Evolutionary conservation across 2,888 invertebrate species (phyloP), one percentile per base, ranked within the genome.

Genomic region (Cancer borealis): DNA sequence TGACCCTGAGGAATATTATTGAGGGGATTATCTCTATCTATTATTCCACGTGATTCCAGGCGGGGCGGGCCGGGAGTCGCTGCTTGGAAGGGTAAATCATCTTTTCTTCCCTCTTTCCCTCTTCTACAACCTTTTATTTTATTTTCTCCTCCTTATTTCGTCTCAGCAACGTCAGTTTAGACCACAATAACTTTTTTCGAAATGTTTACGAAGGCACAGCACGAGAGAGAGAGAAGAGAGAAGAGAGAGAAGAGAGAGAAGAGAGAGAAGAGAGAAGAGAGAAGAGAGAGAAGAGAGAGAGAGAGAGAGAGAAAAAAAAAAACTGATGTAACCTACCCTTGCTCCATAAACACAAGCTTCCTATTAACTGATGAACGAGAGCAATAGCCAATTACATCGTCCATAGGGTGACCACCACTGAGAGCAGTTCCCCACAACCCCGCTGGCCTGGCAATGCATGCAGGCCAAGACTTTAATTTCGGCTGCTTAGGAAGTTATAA

Each of bases 401-500:
- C 26, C 8, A 21, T n/a, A 6, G 5, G 21, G 10, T 0, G 10
- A 26, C 73, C 26, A 26, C 73, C 73, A 79, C n/a, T 79, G 10
- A 79, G 73, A n/a, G 73, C 8, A 79, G 73, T 26, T 79, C 30
- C 26, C n/a, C 8, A n/a, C 73, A 3, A 79, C 26, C 73, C 26
- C 26, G 10, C 10, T 26, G 10, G 73, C 10, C 26, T 26, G 73
- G 73, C 73, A 79, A 79, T 79, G 84, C 84, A 84, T 39, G 39
- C 84, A 84, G 84, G 54, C 8, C 84, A 21, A 21, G 39, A 39
- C 84, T 84, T 84, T 84, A 84, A 84, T 84, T 84, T 84, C 39
- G 84, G 84, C 84, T 84, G 84, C 84, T 84, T 84, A 84, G 39
- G 84, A 84, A 84, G 84, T 84, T 84, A 84, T 84, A 84, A 84